Evolutionary conservation across 2,888 invertebrate species (phyloP).

Genomic region (Ganaspis brasiliensis): DNA sequence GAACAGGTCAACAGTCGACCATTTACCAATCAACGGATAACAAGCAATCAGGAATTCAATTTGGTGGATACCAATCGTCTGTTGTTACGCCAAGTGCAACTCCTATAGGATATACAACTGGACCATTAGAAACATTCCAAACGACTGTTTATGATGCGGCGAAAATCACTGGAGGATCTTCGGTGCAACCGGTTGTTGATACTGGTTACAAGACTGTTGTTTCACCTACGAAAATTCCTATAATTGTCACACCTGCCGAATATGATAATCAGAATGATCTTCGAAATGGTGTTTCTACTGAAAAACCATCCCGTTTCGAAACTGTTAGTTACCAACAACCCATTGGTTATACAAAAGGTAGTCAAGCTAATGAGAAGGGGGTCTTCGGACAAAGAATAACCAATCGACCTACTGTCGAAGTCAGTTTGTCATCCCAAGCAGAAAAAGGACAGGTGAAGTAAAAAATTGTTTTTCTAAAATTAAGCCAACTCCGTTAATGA

Average conservation of each 20-base stretch:
- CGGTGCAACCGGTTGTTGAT: slow-evolving; percentile 68
- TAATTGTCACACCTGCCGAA: slow-evolving; percentile 52
- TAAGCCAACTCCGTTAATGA: too few species aligned
- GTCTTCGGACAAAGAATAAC: slow-evolving; percentile 65
- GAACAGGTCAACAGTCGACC: neutral
- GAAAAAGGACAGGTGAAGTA: slow-evolving; percentile 46
- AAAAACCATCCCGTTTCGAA: slow-evolving; percentile 54
- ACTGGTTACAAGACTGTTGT: slow-evolving; percentile 68
- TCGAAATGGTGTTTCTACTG: slow-evolving; percentile 52
- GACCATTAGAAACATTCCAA: slow-evolving; percentile 67
- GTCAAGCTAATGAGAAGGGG: slow-evolving; percentile 54
- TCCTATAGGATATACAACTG: slow-evolving; percentile 69
- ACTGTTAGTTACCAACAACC: slow-evolving; percentile 57
- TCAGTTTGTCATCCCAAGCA: slow-evolving; percentile 41
- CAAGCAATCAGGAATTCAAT: neutral
- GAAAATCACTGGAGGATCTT: slow-evolving; percentile 67
- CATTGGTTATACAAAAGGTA: slow-evolving; percentile 58
- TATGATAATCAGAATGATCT: slow-evolving; percentile 56
- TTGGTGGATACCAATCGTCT: neutral
- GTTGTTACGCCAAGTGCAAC: slow-evolving; percentile 47
- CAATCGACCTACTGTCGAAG: slow-evolving; percentile 44
- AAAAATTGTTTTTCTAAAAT: slow-evolving; percentile 1
- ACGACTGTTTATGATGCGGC: slow-evolving; percentile 68
- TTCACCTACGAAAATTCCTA: slow-evolving; percentile 66
- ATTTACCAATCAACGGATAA: neutral